Evolutionary conservation across 2,113 vertebrate species (phyloP), one percentile per base, ranked within the genome.

Genomic region (Mastomys coucha): DNA sequence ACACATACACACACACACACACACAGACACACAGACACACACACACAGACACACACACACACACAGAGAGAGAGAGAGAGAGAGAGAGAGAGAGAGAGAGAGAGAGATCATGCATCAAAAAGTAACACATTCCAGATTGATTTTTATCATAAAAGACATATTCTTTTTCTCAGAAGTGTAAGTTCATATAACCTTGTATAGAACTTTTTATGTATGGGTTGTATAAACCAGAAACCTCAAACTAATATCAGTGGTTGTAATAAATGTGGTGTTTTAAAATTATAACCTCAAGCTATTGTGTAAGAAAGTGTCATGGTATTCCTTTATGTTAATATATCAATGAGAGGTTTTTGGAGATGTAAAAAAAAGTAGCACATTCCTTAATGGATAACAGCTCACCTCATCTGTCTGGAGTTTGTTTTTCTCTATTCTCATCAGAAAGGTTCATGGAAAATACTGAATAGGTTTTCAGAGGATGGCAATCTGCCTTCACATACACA

Each of bases 391-490:
- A 70, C 20, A 58, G 67, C 31, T 93, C 49, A 94, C 81, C 33
- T 86, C 77, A 91, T 85, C 69, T 93, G 86, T 77, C 80, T 9
- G 76, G 56, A 69, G 12, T 53, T 90, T 77, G 20, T 5, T 53
- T 80, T 91, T 80, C 73, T 94, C 85, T 77, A 86, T 86, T 76
- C 10, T 69, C 45, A 33, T 94, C 16, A 49, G 58, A 87, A 86
- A 84, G 69, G 53, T 81, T n/a, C 56, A 63, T 31, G 31, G 56
- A 75, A 76, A 94, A 78, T n/a, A 45, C 1, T 20, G 22, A 26
- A 88, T 12, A 53, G 19, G 72, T 56, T 78, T 88, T 36, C 2
- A 73, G 39, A 84, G 56, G 77, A 84, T 33, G 45, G 36, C 10
- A 91, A 69, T 84, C 33, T 85, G 63, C 7, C 28, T 88, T 73